Conservation (phyloP, 2,888 invertebrate species). For the Microdon myrmicae region DNA sequence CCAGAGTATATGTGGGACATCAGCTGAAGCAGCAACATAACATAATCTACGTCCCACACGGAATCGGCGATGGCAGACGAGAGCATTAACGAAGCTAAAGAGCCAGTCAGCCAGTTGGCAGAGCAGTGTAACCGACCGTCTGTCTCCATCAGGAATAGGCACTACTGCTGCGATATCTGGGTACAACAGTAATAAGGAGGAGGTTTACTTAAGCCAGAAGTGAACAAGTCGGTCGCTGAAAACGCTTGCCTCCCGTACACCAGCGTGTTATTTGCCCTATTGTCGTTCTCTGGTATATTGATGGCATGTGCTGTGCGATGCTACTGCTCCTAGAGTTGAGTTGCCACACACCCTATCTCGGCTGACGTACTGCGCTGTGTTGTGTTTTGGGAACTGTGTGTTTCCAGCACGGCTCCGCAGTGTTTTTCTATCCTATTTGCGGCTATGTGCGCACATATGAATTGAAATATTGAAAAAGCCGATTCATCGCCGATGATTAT, state of each 20-base stretch:
- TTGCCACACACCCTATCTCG: not conserved
- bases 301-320: conserved; percentile 42
- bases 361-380: conserved; percentile 1
- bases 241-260: conserved; percentile 62
- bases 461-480: conserved; percentile 40
- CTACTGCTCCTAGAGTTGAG: conserved; percentile 18
- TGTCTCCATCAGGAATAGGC: no score
- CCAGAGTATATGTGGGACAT: conserved; percentile 42
- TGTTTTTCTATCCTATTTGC: no score
- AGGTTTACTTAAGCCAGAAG: conserved; percentile 26
- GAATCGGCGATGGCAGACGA: conserved; percentile 13
- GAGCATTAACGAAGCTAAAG: conserved; percentile 12
- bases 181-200: conserved; percentile 23
- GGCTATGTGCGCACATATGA: no score
- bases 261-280: conserved; percentile 58
- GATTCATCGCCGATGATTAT: conserved; percentile 41
- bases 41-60: conserved; percentile 31
- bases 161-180: no score
- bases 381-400: conserved; percentile 2
- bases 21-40: conserved; percentile 48
- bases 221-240: conserved; percentile 59
- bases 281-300: conserved; percentile 60
- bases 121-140: no score
- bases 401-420: no score
- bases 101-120: conserved; percentile 2